Conservation (phyloP, 2,888 invertebrate species). For the Orgyia antiqua region DNA sequence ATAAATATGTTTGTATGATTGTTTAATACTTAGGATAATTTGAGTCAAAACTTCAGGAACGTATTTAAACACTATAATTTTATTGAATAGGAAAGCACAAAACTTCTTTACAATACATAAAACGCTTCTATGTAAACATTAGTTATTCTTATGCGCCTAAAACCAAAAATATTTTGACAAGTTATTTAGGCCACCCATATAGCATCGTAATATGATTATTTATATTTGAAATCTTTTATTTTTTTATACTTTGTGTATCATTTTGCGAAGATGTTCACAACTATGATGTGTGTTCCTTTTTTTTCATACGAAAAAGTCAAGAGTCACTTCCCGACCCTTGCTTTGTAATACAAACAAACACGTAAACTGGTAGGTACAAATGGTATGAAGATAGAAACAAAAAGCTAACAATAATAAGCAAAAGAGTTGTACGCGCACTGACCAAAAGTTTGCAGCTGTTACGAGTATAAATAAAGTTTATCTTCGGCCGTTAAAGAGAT, state of each 20-base stretch:
- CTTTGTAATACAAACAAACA: conserved; percentile 42
- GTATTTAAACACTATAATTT: no score
- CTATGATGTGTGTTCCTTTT: conserved; percentile 31
- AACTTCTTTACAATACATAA: no score
- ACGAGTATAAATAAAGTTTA: conserved; percentile 72
- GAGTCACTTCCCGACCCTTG: conserved; percentile 39
- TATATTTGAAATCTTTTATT: conserved; percentile 1
- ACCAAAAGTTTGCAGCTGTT: conserved; percentile 79
- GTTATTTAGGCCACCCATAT: conserved; percentile 3
- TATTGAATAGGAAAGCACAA: no score
- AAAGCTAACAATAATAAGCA: conserved; percentile 62
- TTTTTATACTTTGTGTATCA: conserved; percentile 6
- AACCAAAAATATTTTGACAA: no score
- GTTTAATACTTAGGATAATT: no score
- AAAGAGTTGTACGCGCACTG: conserved; percentile 49
- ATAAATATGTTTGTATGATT: no score
- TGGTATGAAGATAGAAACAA: conserved; percentile 49
- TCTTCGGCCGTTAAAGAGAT: conserved; percentile 67
- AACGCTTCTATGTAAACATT: no score
- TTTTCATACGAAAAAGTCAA: conserved; percentile 18
- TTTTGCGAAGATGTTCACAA: background rate
- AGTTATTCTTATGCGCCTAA: no score
- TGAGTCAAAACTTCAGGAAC: no score
- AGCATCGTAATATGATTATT: background rate
- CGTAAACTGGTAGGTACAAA: conserved; percentile 25